Conservation (phyloP, 2,888 invertebrate genomes). For the Steromphala cineraria region DNA sequence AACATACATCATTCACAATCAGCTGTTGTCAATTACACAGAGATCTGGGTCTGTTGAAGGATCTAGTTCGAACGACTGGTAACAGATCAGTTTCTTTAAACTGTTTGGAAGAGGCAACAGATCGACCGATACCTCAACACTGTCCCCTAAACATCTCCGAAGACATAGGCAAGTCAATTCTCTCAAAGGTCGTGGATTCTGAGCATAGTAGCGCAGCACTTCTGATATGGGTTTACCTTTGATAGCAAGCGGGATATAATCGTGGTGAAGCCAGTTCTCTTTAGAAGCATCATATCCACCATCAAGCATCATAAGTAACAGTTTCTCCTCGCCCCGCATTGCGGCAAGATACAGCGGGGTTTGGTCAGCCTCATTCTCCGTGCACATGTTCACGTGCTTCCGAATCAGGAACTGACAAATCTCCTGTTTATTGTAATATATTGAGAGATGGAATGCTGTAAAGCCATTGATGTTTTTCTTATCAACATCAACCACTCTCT, state of each 20-base stretch:
- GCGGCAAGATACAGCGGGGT: conserved; percentile 60
- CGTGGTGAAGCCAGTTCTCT: conserved; percentile 53
- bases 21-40: neutral
- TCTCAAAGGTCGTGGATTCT: conserved; percentile 43
- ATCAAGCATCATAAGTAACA: conserved; percentile 52
- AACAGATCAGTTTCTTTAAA: conserved; percentile 32
- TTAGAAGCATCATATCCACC: conserved; percentile 57
- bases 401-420: conserved; percentile 58
- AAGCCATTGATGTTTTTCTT: conserved; percentile 55
- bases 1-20: neutral
- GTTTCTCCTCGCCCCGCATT: conserved; percentile 46
- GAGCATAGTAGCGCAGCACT: conserved; percentile 39
- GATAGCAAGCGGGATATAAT: conserved; percentile 44
- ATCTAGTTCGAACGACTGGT: neutral
- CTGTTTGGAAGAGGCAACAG: conserved; percentile 30
- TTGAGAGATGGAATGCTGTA: conserved; percentile 63
- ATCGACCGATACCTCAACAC: conserved; percentile 17
- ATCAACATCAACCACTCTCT: conserved; percentile 49
- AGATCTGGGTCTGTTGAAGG: neutral
- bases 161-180: conserved; percentile 43
- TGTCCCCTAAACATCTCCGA: conserved; percentile 29
- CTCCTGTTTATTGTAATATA: conserved; percentile 61
- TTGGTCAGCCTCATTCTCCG: conserved; percentile 47
- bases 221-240: conserved; percentile 31
- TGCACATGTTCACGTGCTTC: conserved; percentile 58